Base-by-base conservation (phyloP, 2,113 vertebrate species). In the Petrocephalus microphthalmus region DNA sequence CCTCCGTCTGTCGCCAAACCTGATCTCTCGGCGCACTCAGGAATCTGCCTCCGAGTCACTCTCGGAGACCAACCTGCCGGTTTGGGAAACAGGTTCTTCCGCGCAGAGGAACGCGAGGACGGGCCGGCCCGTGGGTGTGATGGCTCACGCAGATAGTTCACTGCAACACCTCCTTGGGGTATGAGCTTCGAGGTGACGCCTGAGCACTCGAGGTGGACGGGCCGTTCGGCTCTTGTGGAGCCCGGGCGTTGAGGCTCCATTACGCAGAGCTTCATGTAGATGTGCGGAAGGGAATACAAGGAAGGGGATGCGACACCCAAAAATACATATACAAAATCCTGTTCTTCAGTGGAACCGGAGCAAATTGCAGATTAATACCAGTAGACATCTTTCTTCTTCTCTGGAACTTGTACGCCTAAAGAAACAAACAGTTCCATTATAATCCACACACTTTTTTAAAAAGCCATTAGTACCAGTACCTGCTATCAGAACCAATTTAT, bases 361-460 rank as follows among this genome's bases (percentile, higher is more conserved):
- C 53, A 71, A 90, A 71, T 15, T 1, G 60, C 81, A 81, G 5
- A 56, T 90, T 88, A 92, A 86, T 90, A 92, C 90, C 92, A 93
- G 87, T 92, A 92, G 8, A 92, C 57, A 84, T 92, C 90, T 82
- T 92, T 90, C 74, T n/a, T 88, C 84, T 90, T 93, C 87, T 95
- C 94, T 15, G 93, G 90, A 87, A 92, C 90, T 19, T 93, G 93
- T 86, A 91, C 91, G 90, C 93, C 96, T 97, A 92, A 71, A 95
- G 95, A 91, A 94, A 49, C 95, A 56, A 87, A 92, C 20, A 87
- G 49, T 2, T 42, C 47, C 56, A 54, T 49, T 60, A 60, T 56
- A 60, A 47, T 57, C 10, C n/a, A 2, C n/a, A 37, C 17, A 53
- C 13, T 29, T 3, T 3, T 13, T 20, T 56, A 85, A 45, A 86